These are phyloP conservation scores for Habroteleia sp. DNA, from an alignment of 2,888 invertebrate species.

Conservation along the genomic window DNA sequence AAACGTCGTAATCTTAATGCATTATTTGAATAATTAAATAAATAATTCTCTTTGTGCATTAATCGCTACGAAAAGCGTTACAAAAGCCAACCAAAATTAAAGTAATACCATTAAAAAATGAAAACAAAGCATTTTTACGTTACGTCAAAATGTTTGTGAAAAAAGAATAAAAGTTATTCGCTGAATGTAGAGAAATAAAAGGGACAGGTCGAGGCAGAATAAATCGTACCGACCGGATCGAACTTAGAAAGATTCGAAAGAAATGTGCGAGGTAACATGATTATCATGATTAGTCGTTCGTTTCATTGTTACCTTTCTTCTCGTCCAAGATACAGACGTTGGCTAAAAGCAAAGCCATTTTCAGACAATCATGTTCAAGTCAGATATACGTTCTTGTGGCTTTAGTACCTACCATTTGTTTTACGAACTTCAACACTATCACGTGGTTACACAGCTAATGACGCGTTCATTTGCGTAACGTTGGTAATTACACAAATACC, in stretches of 20 bases:
- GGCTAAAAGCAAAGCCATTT: slow-evolving; percentile 80
- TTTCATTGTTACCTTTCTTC: slow-evolving; percentile 78
- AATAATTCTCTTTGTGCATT: slow-evolving; percentile 59
- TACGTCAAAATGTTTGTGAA: slow-evolving; percentile 1
- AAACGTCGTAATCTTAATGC: no score
- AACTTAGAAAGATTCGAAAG: slow-evolving; percentile 52
- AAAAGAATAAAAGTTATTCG: background rate
- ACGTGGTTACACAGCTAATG: slow-evolving; percentile 35
- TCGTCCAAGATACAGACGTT: slow-evolving; percentile 78
- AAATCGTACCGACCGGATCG: slow-evolving; percentile 47
- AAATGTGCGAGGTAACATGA: slow-evolving; percentile 60
- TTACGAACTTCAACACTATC: slow-evolving; percentile 45
- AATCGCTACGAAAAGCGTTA: slow-evolving; percentile 73
- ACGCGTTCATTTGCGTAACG: slow-evolving; percentile 50
- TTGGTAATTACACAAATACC: slow-evolving; percentile 57
- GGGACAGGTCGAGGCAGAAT: slow-evolving; percentile 49
- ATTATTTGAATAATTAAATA: no score
- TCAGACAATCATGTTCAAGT: slow-evolving; percentile 75
- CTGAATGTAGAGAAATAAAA: slow-evolving; percentile 19
- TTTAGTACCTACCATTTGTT: slow-evolving; percentile 64
- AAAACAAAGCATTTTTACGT: slow-evolving; percentile 33
- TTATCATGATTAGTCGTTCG: slow-evolving; percentile 64
- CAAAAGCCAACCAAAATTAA: slow-evolving; percentile 68
- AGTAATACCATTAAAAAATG: slow-evolving; percentile 24
- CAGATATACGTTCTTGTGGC: slow-evolving; percentile 57